Percentiles rank a stretch among this genome's conserved stretches.
Conservation (phyloP, 2,888 invertebrate species). For the Epicampocera succincta region DNA sequence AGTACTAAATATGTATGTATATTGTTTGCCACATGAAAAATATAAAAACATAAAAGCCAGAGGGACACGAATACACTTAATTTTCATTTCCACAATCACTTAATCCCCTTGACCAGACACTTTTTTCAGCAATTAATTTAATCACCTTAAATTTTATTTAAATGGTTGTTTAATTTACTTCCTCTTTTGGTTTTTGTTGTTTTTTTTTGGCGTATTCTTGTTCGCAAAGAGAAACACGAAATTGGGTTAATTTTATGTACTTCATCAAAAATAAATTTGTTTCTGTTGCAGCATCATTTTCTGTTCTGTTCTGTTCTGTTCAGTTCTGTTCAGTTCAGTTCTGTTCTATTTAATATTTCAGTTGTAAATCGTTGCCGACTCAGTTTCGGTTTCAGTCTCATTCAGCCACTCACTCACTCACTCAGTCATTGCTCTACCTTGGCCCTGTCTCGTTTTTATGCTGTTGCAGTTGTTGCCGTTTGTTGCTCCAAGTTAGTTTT, state of each 20-base stretch:
- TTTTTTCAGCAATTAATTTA: conserved; percentile 41
- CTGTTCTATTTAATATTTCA: conserved; percentile 42
- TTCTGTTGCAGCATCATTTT: conserved; percentile 26
- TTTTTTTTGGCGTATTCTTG: neutral
- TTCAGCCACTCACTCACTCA: conserved; percentile 24
- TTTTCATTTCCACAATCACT: conserved; percentile 33
- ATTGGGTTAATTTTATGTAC: conserved; percentile 67
- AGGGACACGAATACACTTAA: neutral
- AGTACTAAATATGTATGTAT: conserved; percentile 3
- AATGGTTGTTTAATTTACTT: conserved; percentile 53
- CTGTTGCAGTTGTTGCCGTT: conserved; percentile 1
- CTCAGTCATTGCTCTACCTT: conserved; percentile 64
- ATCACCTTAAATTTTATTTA: conserved; percentile 40
- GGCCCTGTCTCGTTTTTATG: conserved; percentile 60
- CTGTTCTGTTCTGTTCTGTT: conserved; percentile 48
- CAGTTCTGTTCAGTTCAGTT: no score
- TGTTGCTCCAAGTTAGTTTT: conserved; percentile 20
- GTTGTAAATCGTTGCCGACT: conserved; percentile 21
- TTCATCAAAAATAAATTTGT: conserved; percentile 41
- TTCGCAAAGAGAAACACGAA: conserved; percentile 26
- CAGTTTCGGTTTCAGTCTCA: neutral
- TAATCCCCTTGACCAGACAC: conserved; percentile 41
- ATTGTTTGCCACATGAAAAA: conserved; percentile 11
- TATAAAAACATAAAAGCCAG: no score
- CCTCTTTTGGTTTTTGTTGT: neutral